These are phyloP conservation scores for Pissodes strobi DNA, from an alignment of 1,140 invertebrate species.

Conservation along the genomic window DNA sequence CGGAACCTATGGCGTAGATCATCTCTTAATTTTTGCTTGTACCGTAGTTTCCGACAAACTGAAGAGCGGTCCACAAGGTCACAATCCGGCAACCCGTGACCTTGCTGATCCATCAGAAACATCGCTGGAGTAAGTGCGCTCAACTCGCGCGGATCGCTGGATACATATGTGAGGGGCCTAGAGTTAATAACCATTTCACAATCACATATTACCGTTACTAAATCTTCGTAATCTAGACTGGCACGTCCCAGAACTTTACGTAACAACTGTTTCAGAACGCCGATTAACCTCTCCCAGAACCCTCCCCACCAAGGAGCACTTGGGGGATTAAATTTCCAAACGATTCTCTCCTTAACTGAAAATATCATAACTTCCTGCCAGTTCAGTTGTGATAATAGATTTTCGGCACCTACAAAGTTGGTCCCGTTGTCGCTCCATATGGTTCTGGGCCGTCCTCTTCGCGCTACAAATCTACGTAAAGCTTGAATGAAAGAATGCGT, in stretches of 20 bases:
- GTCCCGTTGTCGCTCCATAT: slow-evolving; percentile 52
- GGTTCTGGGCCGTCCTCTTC: slow-evolving; percentile 52
- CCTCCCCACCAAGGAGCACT: too few relatives aligned
- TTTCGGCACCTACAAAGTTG: slow-evolving; percentile 49
- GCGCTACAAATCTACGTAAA: slow-evolving; percentile 49
- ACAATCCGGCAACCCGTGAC: slow-evolving; percentile 19
- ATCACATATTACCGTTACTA: slow-evolving; percentile 18
- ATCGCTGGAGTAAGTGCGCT: slow-evolving; percentile 18
- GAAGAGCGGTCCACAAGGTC: slow-evolving; percentile 17
- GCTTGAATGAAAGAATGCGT: slow-evolving; percentile 46
- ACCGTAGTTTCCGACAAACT: slow-evolving; percentile 16
- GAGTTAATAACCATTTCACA: slow-evolving; percentile 49
- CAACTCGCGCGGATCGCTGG: slow-evolving; percentile 17
- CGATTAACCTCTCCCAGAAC: slow-evolving; percentile 24
- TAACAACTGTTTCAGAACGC: slow-evolving; percentile 1
- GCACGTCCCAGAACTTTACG: slow-evolving; percentile 9
- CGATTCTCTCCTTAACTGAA: slow-evolving; percentile 1
- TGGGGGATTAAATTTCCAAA: slow-evolving; percentile 38
- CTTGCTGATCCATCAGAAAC: slow-evolving; percentile 24
- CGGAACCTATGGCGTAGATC: slow-evolving; percentile 22
- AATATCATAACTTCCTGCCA: slow-evolving; percentile 11
- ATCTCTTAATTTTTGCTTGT: slow-evolving; percentile 23
- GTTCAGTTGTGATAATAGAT: slow-evolving; percentile 44
- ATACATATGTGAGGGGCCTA: slow-evolving; percentile 34
- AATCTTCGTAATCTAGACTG: slow-evolving; percentile 3